phyloP scores from a whole-genome alignment of 2,888 invertebrate species.

The Coelogynopora nodosa region DNA sequence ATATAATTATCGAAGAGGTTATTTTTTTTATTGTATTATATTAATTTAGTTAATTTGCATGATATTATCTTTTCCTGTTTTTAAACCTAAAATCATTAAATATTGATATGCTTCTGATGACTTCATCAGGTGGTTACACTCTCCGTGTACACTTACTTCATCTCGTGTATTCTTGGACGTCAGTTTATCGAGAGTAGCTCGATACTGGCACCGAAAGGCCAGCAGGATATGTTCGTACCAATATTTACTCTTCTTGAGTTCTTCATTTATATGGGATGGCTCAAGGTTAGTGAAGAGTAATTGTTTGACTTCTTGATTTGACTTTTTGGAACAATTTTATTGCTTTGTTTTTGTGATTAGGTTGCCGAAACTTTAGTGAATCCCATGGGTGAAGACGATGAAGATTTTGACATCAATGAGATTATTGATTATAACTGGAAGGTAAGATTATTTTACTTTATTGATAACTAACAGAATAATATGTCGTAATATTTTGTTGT shows the following conservation, averaged over 20 bases:
- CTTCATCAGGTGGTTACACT: slow-evolving; percentile 32
- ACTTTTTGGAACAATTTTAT: neutral
- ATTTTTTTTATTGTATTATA: too few species aligned
- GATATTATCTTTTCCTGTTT: too few species aligned
- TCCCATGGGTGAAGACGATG: slow-evolving; percentile 43
- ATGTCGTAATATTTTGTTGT: too few species aligned
- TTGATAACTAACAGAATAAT: too few species aligned
- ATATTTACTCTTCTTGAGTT: slow-evolving; percentile 36
- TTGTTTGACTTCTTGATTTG: neutral
- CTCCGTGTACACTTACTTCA: slow-evolving; percentile 37
- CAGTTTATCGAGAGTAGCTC: slow-evolving; percentile 26
- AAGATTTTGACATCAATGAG: slow-evolving; percentile 38
- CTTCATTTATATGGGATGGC: slow-evolving; percentile 36
- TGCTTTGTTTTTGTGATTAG: neutral
- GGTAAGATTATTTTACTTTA: too few species aligned
- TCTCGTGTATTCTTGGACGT: slow-evolving; percentile 27
- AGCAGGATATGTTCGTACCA: slow-evolving; percentile 13
- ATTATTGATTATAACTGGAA: slow-evolving; percentile 39
- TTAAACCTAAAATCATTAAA: too few species aligned
- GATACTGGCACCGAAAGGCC: neutral
- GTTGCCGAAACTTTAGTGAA: slow-evolving; percentile 34
- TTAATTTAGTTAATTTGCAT: too few species aligned
- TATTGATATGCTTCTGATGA: too few species aligned
- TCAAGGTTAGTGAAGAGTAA: neutral
- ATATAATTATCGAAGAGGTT: too few species aligned